Evolutionary conservation across 2,888 invertebrate genomes (phyloP), one percentile per base, ranked within the genome.

Genomic region (Orthosia gothica): DNA sequence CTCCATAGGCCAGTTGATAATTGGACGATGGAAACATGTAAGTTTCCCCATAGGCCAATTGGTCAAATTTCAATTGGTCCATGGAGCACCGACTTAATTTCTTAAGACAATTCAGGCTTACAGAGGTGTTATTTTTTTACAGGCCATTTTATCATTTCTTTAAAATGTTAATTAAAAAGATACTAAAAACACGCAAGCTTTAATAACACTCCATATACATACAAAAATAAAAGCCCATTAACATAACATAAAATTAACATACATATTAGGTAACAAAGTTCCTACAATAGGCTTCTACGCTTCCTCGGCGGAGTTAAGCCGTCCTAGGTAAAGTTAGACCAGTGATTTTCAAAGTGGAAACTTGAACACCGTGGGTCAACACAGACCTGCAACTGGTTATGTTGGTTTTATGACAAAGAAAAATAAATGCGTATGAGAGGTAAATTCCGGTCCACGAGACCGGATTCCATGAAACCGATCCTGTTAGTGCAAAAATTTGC

Each of bases 191-290:
- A 47, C 50, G 26, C 20, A 26, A 45, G 50, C 26, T 50, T 75
- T 54, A 61, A 49, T 73, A 61, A 54, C 49, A 74, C 23, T 45
- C 15, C 26, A n/a, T 9, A 20, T 13, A 49, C 20, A 50, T 50
- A 50, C 73, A 58, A 52, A 26, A 49, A 49, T 67, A 47, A 67
- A 55, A n/a, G 55, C 11, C 26, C 45, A 55, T 78, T 78, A 83
- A 62, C 83, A 57, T 61, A 61, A 55, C 78, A 78, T 72, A 49
- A 86, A 81, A 88, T 86, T 88, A 70, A 67, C 85, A 86, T 86
- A 84, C 72, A 84, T 83, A 86, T 86, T 77, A 84, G 64, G 75
- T 76, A 74, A 78, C 82, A 72, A 86, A 82, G 79, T 84, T 79
- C 49, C 61, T 11, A 73, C 74, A 74, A 76, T 84, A 79, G 82